phyloP scores from a whole-genome alignment of 2,113 vertebrate species.

The Cichladusa arquata region DNA sequence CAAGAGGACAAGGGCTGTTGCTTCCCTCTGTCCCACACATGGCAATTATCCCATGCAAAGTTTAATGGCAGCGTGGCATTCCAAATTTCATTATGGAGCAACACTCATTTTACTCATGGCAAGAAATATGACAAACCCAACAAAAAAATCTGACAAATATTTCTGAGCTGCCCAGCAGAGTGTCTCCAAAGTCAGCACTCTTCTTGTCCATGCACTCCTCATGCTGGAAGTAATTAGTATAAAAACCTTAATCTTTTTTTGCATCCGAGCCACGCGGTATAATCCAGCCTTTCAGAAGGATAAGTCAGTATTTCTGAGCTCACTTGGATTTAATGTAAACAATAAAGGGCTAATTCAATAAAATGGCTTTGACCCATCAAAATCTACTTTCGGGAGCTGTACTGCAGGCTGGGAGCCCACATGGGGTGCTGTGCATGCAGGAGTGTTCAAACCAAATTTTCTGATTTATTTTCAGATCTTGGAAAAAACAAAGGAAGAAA shows the following conservation, averaged over 20 bases:
- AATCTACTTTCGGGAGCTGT: slow-evolving; percentile 39
- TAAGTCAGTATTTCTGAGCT: slow-evolving; percentile 69
- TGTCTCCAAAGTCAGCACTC: background rate
- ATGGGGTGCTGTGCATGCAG: background rate
- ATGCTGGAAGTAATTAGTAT: slow-evolving; percentile 59
- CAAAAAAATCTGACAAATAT: background rate
- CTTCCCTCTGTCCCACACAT: background rate
- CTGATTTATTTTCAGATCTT: background rate
- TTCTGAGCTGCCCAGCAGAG: slow-evolving; percentile 10
- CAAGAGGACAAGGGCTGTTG: background rate
- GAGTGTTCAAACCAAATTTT: background rate
- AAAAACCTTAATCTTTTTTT: slow-evolving; percentile 59
- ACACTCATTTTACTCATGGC: background rate
- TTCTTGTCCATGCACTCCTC: background rate
- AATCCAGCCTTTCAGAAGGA: slow-evolving; percentile 69
- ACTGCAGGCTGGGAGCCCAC: slow-evolving; percentile 21
- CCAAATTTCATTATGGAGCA: background rate
- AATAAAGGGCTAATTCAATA: slow-evolving; percentile 64
- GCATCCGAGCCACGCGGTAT: slow-evolving; percentile 42
- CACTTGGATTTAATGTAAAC: slow-evolving; percentile 69
- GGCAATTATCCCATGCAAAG: fast-evolving
- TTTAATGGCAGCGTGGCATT: background rate
- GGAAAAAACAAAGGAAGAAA: background rate
- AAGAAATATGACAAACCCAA: background rate
- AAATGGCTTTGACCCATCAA: slow-evolving; percentile 62